Base-by-base conservation (phyloP, 2,113 vertebrate species). In the Cacatua alba region DNA sequence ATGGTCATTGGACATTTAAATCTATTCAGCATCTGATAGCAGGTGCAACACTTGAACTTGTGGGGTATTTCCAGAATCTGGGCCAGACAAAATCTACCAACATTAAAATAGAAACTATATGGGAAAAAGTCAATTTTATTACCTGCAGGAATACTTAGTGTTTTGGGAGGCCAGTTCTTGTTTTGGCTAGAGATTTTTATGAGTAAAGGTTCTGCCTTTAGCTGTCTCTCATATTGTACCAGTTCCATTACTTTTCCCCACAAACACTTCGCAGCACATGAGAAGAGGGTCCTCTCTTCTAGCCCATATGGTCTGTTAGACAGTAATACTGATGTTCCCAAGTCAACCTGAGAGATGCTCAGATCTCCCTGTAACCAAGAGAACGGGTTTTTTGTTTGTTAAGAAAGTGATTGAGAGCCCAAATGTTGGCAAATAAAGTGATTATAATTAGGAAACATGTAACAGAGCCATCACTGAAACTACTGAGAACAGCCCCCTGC, bases 331-430 rank as follows among this genome's bases (percentile, higher is more conserved):
- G 51, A 35, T 7, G 7, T 17, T 65, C 80, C 33, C 2, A 7
- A 23, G 33, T 5, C 18, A 26, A 5, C 3, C 59, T 75, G n/a
- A 7, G 78, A 35, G 76, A 29, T 35, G 46, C 77, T 88, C 25
- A 39, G 35, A 35, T 29, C 10, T 33, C 69, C 53, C 64, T 67
- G 70, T 46, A 46, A 75, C 49, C 72, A 59, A 26, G 23, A 3
- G n/a, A 62, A 71, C 17, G 43, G 1, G 1, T 14, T 23, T 49
- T 67, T 39, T 57, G 6, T 15, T 17, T 55, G 72, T 51, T 13
- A 9, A 77, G 11, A 64, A 76, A 57, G 11, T 3, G 2, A 68
- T 0, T 4, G 31, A 65, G 65, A 70, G 67, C 57, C 1, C 0
- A 67, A 71, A 64, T 0, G 8, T n/a, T 44, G 46, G 35, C 49